Base-by-base conservation (phyloP, 2,113 vertebrate species). In the Phocoena sinus region DNA sequence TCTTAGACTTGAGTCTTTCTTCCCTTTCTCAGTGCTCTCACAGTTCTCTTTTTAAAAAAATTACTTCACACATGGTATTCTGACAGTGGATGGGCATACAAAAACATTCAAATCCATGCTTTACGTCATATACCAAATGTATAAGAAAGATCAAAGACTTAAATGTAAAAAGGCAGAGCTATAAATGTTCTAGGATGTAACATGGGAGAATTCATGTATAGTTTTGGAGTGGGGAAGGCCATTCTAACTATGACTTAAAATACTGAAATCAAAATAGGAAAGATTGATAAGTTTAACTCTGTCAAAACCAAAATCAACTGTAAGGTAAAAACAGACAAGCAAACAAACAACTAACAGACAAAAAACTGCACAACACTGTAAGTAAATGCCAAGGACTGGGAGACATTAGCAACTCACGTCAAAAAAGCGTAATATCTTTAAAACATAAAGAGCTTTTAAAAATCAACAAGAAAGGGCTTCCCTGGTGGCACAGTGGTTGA, bases 401-500 rank as follows among this genome's bases (percentile, higher is more conserved):
- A 76, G n/a, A 94, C 71, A 70, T 33, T 71, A 62, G 44, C 63
- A 76, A 47, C 65, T 71, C 5, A 63, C 20, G 38, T 74, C 21
- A 83, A 85, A 71, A 95, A 91, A 74, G 36, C 36, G 8, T 47
- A 79, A 71, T n/a, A 63, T 12, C 25, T 47, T 36, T 79, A 85
- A 68, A 79, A 44, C 44, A 81, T 53, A 47, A 83, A 53, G 28
- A 82, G 12, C 15, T 67, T 87, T 67, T 79, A 74, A 53, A 84
- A 81, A 81, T 88, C 20, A 94, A 36, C 23, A 81, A 79, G 47
- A 77, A 79, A 97, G n/a, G n/a, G n/a, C n/a, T n/a, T n/a, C n/a
- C n/a, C n/a, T n/a, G n/a, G n/a, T n/a, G n/a, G n/a, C n/a, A n/a
- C n/a, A n/a, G n/a, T n/a, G n/a, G n/a, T n/a, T n/a, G n/a, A n/a